These are phyloP conservation scores for Thaumatotibia leucotreta DNA, from an alignment of 1,140 invertebrate genomes.

Conservation along the genomic window DNA sequence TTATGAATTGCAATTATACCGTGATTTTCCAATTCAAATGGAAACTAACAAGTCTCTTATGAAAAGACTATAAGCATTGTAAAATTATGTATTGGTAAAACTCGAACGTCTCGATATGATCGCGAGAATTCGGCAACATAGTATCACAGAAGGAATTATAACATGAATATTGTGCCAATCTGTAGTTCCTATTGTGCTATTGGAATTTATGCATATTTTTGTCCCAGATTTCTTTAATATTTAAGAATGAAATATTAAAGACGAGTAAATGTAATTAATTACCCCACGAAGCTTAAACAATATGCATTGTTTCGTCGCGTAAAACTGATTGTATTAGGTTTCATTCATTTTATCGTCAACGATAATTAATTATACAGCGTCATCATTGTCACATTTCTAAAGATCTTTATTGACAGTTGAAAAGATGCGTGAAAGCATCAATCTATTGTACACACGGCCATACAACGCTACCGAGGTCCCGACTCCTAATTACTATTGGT, in stretches of 20 bases:
- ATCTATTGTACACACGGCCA: slow-evolving; percentile 48
- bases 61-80: too few relatives aligned
- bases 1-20: background rate
- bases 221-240: background rate
- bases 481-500: slow-evolving; percentile 46
- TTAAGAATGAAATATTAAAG: background rate
- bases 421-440: slow-evolving; percentile 42
- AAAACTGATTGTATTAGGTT: background rate
- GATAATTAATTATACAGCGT: slow-evolving; percentile 37
- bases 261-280: background rate
- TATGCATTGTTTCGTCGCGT: background rate
- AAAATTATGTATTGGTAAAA: too few relatives aligned
- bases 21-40: background rate
- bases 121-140: too few relatives aligned
- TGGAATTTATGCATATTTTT: background rate
- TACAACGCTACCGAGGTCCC: slow-evolving; percentile 39
- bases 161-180: background rate
- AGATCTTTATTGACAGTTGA: slow-evolving; percentile 44
- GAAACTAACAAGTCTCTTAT: too few relatives aligned
- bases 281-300: background rate
- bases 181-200: background rate
- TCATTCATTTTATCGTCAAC: slow-evolving; percentile 20
- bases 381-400: slow-evolving; percentile 27
- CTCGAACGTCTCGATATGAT: too few relatives aligned
- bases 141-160: too few relatives aligned